These are phyloP conservation scores for Protobothrops mucrosquamatus DNA, from an alignment of 2,113 vertebrate genomes.

Conservation along the genomic window DNA sequence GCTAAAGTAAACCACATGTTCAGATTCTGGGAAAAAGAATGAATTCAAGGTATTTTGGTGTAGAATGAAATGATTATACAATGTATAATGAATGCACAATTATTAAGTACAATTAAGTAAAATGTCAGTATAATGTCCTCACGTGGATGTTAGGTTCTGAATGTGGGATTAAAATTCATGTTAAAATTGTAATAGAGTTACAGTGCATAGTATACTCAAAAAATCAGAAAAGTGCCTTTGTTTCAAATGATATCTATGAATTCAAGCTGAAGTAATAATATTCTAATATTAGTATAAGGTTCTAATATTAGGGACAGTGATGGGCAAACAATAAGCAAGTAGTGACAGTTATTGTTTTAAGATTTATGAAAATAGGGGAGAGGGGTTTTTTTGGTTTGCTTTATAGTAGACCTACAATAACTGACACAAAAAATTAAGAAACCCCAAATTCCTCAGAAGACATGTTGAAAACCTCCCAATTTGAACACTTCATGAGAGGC, in stretches of 20 bases:
- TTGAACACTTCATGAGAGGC: background rate
- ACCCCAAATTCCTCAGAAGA: background rate
- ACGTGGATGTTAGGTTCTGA: background rate
- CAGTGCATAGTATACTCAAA: background rate
- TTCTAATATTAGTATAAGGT: background rate
- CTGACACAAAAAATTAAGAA: background rate
- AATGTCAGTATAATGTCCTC: background rate
- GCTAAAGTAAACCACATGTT: background rate
- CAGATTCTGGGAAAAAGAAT: background rate
- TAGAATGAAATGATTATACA: background rate
- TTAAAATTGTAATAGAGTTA: background rate
- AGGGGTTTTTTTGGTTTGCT: no score
- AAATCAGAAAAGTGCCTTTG: background rate
- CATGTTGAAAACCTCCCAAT: background rate
- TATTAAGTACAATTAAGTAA: background rate
- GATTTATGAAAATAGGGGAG: background rate
- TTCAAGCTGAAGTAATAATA: background rate
- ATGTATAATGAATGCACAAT: background rate
- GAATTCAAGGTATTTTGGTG: background rate
- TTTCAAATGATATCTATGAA: background rate
- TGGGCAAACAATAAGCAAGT: background rate
- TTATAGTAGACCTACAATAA: background rate
- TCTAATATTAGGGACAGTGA: background rate
- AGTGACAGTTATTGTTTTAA: background rate
- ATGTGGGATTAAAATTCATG: background rate